These are phyloP conservation scores for Lymantria dispar DNA, from an alignment of 2,888 invertebrate genomes.

Conservation along the genomic window DNA sequence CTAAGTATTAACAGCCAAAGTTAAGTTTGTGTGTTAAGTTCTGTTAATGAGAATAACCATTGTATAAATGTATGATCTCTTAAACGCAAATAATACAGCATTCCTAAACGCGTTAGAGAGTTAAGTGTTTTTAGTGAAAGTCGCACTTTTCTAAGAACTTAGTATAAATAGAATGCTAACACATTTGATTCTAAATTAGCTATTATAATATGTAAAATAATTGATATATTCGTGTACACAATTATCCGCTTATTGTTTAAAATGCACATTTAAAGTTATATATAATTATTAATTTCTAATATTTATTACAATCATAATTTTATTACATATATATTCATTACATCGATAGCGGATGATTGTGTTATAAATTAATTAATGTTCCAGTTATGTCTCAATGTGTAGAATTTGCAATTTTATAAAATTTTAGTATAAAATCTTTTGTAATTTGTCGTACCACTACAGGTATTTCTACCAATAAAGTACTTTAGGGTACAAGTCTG, in stretches of 20 bases:
- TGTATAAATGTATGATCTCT: slow-evolving; percentile 31
- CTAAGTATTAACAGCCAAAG: slow-evolving; percentile 41
- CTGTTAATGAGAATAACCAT: slow-evolving; percentile 12
- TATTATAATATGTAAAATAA: slow-evolving; percentile 2
- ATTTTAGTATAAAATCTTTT: slow-evolving; percentile 8
- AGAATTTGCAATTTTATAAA: slow-evolving; percentile 30
- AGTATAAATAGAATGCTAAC: not conserved
- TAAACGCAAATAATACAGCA: slow-evolving; percentile 29
- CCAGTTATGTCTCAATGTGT: not conserved
- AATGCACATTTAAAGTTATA: no score
- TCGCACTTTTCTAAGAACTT: slow-evolving; percentile 24
- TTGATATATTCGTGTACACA: not conserved
- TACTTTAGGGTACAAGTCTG: no score
- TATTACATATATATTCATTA: no score
- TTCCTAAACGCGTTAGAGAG: slow-evolving; percentile 27
- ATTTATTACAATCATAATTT: no score
- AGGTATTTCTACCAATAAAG: no score
- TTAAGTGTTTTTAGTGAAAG: slow-evolving; percentile 18
- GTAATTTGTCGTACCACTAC: slow-evolving; percentile 7
- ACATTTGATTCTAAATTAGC: not conserved
- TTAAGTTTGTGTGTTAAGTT: slow-evolving; percentile 24
- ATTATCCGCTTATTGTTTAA: not conserved
- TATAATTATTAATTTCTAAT: not conserved
- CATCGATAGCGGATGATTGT: no score
- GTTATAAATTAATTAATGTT: no score